These are phyloP conservation scores for Platalea minor DNA, from an alignment of 2,797 vertebrate genomes.

Conservation along the genomic window DNA sequence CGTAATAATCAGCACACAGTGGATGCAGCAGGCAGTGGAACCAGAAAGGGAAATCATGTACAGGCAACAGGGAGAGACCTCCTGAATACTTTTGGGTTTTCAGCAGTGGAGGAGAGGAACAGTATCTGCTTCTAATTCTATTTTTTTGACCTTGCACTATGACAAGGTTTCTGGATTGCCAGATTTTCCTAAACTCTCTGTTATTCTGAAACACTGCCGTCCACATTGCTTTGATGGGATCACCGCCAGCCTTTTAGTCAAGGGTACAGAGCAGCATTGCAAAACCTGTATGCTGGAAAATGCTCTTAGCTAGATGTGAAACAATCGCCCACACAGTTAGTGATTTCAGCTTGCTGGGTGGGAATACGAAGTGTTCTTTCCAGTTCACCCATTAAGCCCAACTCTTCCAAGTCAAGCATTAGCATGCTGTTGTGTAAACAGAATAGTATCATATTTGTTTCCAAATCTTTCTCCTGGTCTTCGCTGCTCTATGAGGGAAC, in stretches of 20 bases:
- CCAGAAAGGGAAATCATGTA: neutral
- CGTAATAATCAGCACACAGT: neutral
- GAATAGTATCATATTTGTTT: neutral
- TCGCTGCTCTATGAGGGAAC: neutral
- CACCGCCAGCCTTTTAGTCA: neutral
- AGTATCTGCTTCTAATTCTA: neutral
- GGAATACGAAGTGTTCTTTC: neutral
- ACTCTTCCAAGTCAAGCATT: neutral
- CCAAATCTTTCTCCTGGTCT: neutral
- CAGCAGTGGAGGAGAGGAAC: neutral
- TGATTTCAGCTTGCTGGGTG: neutral
- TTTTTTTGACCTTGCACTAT: neutral
- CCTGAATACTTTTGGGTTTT: neutral
- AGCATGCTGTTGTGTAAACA: neutral
- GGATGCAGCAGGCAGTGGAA: neutral
- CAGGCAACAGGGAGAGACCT: neutral
- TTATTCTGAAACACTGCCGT: neutral
- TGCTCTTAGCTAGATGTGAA: neutral
- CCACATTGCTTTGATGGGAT: neutral
- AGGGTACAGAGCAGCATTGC: neutral
- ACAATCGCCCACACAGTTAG: neutral
- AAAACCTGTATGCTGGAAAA: neutral
- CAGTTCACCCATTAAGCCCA: neutral
- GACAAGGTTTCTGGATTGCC: neutral
- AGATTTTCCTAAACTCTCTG: neutral